Base-by-base conservation (phyloP, 2,797 vertebrate species). In the Champsocephalus esox region DNA sequence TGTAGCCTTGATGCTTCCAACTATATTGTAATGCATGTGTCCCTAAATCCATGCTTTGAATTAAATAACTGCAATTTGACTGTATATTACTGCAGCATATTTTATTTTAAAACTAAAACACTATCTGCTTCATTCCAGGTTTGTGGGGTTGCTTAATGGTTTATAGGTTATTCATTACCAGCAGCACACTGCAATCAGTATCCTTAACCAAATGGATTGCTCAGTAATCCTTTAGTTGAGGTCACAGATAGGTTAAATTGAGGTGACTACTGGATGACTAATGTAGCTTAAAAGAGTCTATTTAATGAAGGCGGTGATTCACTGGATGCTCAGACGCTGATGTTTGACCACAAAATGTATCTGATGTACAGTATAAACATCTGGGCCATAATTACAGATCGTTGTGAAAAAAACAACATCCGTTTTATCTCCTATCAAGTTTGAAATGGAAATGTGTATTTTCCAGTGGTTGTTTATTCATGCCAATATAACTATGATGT, bases 401-500 rank as follows among this genome's bases (percentile, higher is more conserved):
- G 65, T 62, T 67, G 75, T 77, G 5, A 7, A 19, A 60, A 76
- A 80, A 79, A 77, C 49, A 83, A 62, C 61, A 84, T 73, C 52
- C 59, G 66, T 46, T 70, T 74, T 64, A 68, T 78, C 41, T 85
- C 38, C 45, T 61, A 80, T 86, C 81, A 87, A 82, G 80, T 73
- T 75, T 81, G 57, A 73, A 82, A 87, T 67, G 74, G 75, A 88
- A 89, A 89, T 75, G 54, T 84, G 70, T 70, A 67, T 89, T 87
- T 90, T 74, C 73, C 16, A 6, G 32, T 62, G 44, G 64, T 80
- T 67, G 50, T 82, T 86, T 86, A 81, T 88, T 90, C 78, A 84
- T 88, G 86, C 88, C 84, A 89, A 65, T 79, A 82, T 75, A 83
- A 86, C 69, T 81, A 16, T 45, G 51, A 66, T 55, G 32, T 5